Evolutionary conservation across 2,113 vertebrate genomes (phyloP), one percentile per base, ranked within the genome.

Genomic region (Genyomyrus donnyi): DNA sequence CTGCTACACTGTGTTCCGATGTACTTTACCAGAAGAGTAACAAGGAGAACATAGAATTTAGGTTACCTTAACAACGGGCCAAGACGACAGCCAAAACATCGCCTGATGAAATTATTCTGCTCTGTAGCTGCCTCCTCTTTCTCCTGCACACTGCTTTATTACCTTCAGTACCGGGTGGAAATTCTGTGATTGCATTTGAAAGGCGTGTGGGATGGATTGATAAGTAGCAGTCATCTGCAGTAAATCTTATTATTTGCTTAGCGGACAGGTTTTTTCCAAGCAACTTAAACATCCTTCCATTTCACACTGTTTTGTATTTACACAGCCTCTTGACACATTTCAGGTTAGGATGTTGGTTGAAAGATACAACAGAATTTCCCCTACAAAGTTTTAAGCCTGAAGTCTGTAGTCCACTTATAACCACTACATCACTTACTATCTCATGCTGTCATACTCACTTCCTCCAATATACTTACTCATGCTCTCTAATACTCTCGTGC

Each of bases 121-220:
- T 35, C 19, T 19, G 9, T 62, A 21, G 15, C 27, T 45, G 50
- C 52, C 50, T 88, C 31, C 50, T 35, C 52, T 42, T 62, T 88
- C 35, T 21, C 17, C 27, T 88, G 52, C 52, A 56, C 86, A 88
- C n/a, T 15, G 50, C 86, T 35, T 53, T 15, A 21, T 39, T 35
- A 42, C 15, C 31, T 88, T 42, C 19, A 88, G 27, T 58, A 88
- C 86, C 31, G 31, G 19, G 86, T 88, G 9, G 19, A 56, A 88
- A 88, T 58, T 62, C 86, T 35, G 31, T 88, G 86, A 88, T 88
- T 56, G 35, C 52, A 10, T 88, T 88, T 88, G 52, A 88, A 88
- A 88, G 52, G 31, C 19, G 4, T 56, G 50, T 56, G 52, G 86
- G 86, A 88, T 88, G 86, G 86, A 86, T 50, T 35, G 86, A 88